These are phyloP conservation scores for Graptemys geographica DNA, from an alignment of 2,797 vertebrate species.

Conservation along the genomic window DNA sequence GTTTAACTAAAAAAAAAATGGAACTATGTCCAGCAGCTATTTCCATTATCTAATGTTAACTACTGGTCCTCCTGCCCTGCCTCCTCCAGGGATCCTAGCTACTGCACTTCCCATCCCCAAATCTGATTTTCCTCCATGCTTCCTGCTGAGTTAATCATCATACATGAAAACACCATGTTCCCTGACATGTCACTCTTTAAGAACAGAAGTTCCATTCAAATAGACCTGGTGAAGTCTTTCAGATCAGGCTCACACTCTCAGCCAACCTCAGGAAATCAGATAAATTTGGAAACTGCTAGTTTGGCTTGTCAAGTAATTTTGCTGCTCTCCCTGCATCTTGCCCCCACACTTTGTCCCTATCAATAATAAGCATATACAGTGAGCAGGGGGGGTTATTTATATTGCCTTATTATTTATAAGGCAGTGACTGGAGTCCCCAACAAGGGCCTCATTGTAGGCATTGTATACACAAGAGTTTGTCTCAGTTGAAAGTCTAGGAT, in stretches of 20 bases:
- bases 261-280: not conserved
- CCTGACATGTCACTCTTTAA: not conserved
- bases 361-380: not conserved
- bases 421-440: not conserved
- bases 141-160: not conserved
- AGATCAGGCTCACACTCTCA: not conserved
- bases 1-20: not conserved
- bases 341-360: not conserved
- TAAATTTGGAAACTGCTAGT: not conserved
- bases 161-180: not conserved
- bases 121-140: not conserved
- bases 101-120: not conserved
- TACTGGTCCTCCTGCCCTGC: not conserved
- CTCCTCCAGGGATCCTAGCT: not conserved
- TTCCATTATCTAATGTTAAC: not conserved
- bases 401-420: not conserved
- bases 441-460: not conserved
- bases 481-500: not conserved
- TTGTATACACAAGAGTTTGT: not conserved
- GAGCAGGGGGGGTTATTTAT: not conserved
- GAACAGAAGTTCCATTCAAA: not conserved
- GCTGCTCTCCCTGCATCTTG: not conserved
- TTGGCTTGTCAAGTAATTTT: not conserved
- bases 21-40: rapidly evolving
- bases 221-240: not conserved